Base-by-base conservation (phyloP, 2,113 vertebrate species). In the Micronisus gabar region DNA sequence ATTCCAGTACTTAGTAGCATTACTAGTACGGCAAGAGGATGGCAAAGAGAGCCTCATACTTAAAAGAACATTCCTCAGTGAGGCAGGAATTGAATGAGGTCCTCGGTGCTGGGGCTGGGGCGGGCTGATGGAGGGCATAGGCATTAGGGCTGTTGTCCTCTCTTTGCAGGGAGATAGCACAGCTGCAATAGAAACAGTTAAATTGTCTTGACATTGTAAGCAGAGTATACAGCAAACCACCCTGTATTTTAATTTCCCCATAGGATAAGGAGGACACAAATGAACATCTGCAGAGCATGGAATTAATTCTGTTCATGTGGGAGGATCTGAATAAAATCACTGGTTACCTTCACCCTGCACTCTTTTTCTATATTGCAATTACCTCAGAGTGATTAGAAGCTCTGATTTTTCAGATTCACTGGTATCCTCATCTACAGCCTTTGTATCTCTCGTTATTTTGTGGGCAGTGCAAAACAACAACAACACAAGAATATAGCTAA, bases 281-380 rank as follows among this genome's bases (percentile, higher is more conserved):
- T 70, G 61, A 90, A 73, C 63, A 63, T 94, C 72, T 94, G 75
- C 80, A 93, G 73, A 80, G 22, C 34, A 22, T 50, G 56, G 81
- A 96, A 91, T 81, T 66, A 90, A 78, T 88, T 34, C 47, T 61
- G 12, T 74, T 91, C 41, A 13, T 53, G 40, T 55, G 50, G 50
- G 76, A 96, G 67, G 45, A 89, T 89, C 88, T 97, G 61, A 95
- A 90, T 86, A 34, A 92, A 94, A 73, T 45, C 43, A 23, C 20
- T 61, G 75, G 36, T 70, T 94, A 71, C 94, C 34, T 93, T 81
- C 55, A 65, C 58, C 18, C 62, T 75, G 29, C n/a, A 12, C 34
- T 74, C 7, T 45, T 62, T 74, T 94, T 61, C 65, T 16, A 7
- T 40, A 78, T 40, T 93, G 65, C 89, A 88, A 15, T 96, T 95